Evolutionary conservation across 2,113 vertebrate genomes (phyloP), one percentile per base, ranked within the genome.

Genomic region (Thermophis baileyi): DNA sequence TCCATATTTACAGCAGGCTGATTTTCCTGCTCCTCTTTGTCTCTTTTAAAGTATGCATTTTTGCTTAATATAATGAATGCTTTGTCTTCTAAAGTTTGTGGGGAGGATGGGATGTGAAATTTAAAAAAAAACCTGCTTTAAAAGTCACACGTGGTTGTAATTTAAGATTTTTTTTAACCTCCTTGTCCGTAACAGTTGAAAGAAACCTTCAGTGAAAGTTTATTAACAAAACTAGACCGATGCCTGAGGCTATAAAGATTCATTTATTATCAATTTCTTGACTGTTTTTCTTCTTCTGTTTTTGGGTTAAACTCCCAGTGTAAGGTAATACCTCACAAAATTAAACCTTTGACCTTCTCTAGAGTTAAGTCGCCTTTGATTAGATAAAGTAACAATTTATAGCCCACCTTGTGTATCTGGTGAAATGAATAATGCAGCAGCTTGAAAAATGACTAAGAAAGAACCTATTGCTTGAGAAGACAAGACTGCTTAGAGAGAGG

Each of bases 131-230:
- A 98, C 97, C 96, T 97, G 96, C 97, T 97, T 98, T 98, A 98
- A 98, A 98, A 98, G 97, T 98, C 98, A 98, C 98, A 98, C 98
- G 98, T 98, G 98, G 98, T 97, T 98, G 97, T 98, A 98, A 98
- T 98, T 98, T 98, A 98, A 98, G 97, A 96, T 97, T 98, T 97
- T 97, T 94, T 95, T 95, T 63, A 89, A 96, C 97, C 96, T 98
- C 97, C 97, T 98, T 98, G 98, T 98, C 97, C 97, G 60, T 97
- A 98, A 98, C 97, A 98, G 98, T 98, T 98, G 98, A 98, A 98
- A 98, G 98, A 98, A 98, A 98, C 98, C 97, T 98, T 98, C 98
- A 98, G 97, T 98, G 98, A 97, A 98, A 98, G 97, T 98, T 98
- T 98, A 98, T 98, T 98, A 98, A 98, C 98, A 98, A 98, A 98